These are phyloP conservation scores for Drosophila grimshawi DNA, from an alignment of 1,140 invertebrate species.

Conservation along the genomic window DNA sequence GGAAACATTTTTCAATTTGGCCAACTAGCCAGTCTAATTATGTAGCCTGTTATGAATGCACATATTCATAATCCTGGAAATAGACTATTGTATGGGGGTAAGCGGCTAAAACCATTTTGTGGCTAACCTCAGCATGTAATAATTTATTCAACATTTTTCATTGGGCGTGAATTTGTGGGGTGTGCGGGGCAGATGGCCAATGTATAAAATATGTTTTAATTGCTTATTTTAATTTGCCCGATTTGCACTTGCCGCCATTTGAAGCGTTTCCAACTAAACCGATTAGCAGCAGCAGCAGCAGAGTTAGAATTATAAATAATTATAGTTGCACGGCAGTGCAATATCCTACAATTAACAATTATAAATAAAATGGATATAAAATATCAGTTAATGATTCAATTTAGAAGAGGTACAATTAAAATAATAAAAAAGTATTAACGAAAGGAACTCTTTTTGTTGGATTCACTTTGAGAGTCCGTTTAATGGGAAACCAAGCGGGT, in stretches of 20 bases:
- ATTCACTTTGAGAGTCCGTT: too few species aligned
- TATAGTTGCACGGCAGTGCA: not conserved
- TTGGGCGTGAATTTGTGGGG: conserved; percentile 17
- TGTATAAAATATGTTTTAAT: conserved; percentile 77
- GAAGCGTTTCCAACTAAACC: conserved; percentile 65
- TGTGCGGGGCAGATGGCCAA: conserved; percentile 8
- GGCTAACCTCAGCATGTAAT: conserved; percentile 74
- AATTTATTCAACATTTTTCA: conserved; percentile 73
- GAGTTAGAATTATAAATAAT: not conserved
- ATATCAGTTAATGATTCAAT: too few species aligned
- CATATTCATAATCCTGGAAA: conserved; percentile 31
- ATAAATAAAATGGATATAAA: not conserved
- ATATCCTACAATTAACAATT: not conserved
- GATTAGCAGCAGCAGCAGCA: conserved; percentile 58
- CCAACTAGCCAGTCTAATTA: conserved; percentile 23
- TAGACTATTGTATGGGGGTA: conserved; percentile 11
- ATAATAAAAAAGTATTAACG: too few species aligned
- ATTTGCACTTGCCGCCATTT: conserved; percentile 65
- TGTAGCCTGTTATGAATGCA: conserved; percentile 28
- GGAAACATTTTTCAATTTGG: conserved; percentile 6
- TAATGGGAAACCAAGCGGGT: too few species aligned
- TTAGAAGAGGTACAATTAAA: too few species aligned
- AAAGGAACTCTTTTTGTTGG: too few species aligned
- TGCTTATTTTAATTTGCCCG: conserved; percentile 78
- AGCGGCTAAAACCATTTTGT: conserved; percentile 78